Evolutionary conservation across 2,113 vertebrate species (phyloP), one percentile per base, ranked within the genome.

Genomic region (Delphinus delphis): DNA sequence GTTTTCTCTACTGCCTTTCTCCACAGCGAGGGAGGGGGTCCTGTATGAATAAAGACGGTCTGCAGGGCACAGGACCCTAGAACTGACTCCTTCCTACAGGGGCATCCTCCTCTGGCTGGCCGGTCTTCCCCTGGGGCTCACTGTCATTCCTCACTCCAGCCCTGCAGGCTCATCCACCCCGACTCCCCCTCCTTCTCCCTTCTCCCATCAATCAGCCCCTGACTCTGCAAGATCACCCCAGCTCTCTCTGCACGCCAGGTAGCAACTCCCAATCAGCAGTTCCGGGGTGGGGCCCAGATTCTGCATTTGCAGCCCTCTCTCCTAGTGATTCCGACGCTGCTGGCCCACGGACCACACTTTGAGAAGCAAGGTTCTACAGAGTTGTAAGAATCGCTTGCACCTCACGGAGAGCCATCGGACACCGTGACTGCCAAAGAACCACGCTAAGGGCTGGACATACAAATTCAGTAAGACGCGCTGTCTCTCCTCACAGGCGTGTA

Each of bases 91-190:
- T 65, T 31, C 31, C 13, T 76, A 23, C 2, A 3, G 4, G 26
- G 0, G 5, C 31, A 14, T n/a, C 26, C 2, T 8, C n/a, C 41
- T 23, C n/a, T 5, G 2, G 12, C 17, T 7, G 1, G 25, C 13
- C 25, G 13, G 33, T 26, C 58, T 79, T 8, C 17, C 50, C 41
- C 33, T 12, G 67, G 33, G 11, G 41, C 55, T 58, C 33, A n/a
- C 50, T 10, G 6, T 21, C 84, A 10, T 41, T 77, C 21, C 53
- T 90, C 23, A 3, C 2, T 50, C 36, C 28, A 53, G 13, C 15
- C 41, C 21, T 23, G 28, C 38, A 47, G 31, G 7, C 36, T 41
- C 50, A 36, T 1, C 23, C 23, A 11, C 53, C 55, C 6, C 65
- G n/a, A 31, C 13, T 41, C 47, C 73, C 68, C 10, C 41, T 33